Percentiles rank a stretch among this genome's conserved stretches.
phyloP scores from a whole-genome alignment of 2,888 invertebrate genomes.

The Sesia apiformis region DNA sequence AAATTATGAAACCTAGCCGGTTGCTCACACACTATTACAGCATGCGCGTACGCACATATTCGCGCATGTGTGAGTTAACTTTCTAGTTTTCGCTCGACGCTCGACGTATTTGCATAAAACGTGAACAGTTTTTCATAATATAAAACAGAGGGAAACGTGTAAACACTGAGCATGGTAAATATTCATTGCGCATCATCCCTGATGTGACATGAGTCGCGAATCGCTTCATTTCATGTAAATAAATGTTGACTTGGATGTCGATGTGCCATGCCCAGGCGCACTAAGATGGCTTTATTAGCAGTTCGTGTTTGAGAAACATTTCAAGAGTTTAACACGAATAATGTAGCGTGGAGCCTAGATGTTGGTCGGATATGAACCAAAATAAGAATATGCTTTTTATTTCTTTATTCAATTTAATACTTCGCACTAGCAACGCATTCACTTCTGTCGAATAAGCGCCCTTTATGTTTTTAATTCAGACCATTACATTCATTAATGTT shows the following conservation, averaged over 20 bases:
- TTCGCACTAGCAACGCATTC: no score
- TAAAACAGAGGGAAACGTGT: slow-evolving; percentile 54
- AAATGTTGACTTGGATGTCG: slow-evolving; percentile 16
- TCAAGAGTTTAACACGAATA: no score
- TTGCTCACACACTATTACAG: slow-evolving; percentile 22
- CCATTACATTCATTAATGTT: no score
- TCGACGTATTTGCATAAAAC: slow-evolving; percentile 68
- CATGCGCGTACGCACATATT: slow-evolving; percentile 17
- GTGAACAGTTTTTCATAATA: slow-evolving; percentile 73
- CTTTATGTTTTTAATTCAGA: no score
- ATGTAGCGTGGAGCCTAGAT: no score
- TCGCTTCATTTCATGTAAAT: slow-evolving; percentile 52
- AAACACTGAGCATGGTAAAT: slow-evolving; percentile 42
- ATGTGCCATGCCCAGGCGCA: neutral
- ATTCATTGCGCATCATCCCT: slow-evolving; percentile 46
- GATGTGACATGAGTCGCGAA: slow-evolving; percentile 47
- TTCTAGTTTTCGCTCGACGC: slow-evolving; percentile 72
- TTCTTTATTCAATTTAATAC: no score
- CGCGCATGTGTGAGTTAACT: slow-evolving; percentile 56
- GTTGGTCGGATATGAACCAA: no score
- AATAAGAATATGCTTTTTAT: no score
- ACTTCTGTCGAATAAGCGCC: no score
- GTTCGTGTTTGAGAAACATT: neutral
- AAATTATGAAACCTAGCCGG: slow-evolving; percentile 55
- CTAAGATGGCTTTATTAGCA: neutral